A percentile compares a stretch with the other conserved stretches of the same genome.
These are phyloP conservation scores for Atrichornis clamosus DNA, from an alignment of 2,113 vertebrate species.

Conservation along the genomic window DNA sequence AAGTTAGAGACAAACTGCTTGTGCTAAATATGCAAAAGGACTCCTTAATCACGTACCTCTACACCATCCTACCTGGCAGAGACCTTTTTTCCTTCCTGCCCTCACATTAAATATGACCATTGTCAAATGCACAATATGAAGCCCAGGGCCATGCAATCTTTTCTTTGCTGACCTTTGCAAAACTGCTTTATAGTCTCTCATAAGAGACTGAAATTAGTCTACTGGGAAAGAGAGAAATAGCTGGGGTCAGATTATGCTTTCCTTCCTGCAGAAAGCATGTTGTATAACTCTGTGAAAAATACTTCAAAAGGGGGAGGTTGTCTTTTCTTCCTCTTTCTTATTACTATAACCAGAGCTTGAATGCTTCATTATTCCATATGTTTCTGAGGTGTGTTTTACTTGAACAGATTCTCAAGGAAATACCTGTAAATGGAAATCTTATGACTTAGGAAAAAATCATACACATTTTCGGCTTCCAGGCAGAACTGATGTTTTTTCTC, in stretches of 20 bases:
- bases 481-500: neutral
- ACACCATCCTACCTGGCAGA: neutral
- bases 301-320: neutral
- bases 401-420: neutral
- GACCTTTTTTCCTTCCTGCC: neutral
- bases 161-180: constrained; percentile 8
- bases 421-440: neutral
- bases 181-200: neutral
- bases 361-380: neutral
- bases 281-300: neutral
- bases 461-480: neutral
- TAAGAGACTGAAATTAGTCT: neutral
- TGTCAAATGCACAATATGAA: neutral
- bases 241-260: neutral
- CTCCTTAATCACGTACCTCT: neutral
- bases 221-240: neutral
- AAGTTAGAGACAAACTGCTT: neutral
- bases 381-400: neutral
- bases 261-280: neutral
- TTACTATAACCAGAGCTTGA: neutral
- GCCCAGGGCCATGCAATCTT: neutral
- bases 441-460: neutral
- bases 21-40: neutral
- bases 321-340: neutral
- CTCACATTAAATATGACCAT: neutral